Evolutionary conservation across 2,113 vertebrate species (phyloP).

Genomic region (Heloderma charlesbogerti): DNA sequence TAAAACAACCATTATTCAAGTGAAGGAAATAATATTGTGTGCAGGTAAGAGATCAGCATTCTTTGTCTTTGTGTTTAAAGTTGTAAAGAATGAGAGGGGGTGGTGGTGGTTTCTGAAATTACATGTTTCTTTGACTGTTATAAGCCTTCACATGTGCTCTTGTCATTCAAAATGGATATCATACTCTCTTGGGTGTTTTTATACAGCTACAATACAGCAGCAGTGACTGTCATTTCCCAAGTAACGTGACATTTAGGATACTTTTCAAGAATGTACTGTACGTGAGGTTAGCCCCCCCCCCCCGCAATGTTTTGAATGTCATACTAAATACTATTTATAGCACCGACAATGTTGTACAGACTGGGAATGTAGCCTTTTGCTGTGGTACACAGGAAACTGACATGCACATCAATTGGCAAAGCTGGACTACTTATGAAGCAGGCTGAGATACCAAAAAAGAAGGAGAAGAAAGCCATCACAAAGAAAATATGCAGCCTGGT

Average conservation of each 20-base stretch:
- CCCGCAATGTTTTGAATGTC: neutral
- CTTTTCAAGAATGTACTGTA: slow-evolving; percentile 6
- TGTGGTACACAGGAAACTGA: neutral
- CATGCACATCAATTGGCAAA: neutral
- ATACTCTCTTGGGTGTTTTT: slow-evolving; percentile 3
- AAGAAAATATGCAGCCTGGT: neutral
- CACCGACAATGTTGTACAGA: slow-evolving; percentile 7
- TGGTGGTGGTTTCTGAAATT: slow-evolving; percentile 1
- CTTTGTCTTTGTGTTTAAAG: neutral
- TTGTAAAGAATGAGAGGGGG: neutral
- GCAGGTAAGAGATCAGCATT: neutral
- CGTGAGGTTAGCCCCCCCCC: slow-evolving; percentile 9
- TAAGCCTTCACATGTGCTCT: slow-evolving; percentile 1
- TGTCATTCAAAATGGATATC: slow-evolving; percentile 40
- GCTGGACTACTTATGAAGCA: neutral
- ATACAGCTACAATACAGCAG: slow-evolving; percentile 42
- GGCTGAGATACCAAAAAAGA: neutral
- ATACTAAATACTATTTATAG: slow-evolving; percentile 34
- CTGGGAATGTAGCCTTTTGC: neutral
- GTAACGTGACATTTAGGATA: slow-evolving; percentile 43
- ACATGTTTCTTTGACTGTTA: slow-evolving; percentile 25
- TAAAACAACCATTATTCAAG: slow-evolving; percentile 15
- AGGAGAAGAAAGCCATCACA: neutral
- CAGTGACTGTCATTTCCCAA: slow-evolving; percentile 19
- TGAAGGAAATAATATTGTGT: slow-evolving; percentile 13